Evolutionary conservation across 2,797 vertebrate genomes (phyloP).

Genomic region (Myiothlypis chrysogaster): DNA sequence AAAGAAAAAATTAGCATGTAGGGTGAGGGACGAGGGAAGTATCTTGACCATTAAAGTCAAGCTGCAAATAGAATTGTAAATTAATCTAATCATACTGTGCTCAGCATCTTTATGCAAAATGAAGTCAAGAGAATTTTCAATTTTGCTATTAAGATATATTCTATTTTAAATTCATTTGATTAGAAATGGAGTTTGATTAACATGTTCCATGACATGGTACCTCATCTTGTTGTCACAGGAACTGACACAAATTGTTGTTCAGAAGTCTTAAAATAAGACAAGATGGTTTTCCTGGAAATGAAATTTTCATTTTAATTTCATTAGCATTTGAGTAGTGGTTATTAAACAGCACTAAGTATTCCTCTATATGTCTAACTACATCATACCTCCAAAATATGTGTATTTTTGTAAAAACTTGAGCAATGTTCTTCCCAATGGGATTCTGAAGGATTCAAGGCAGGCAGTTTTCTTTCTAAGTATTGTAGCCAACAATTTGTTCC

Average conservation of each 20-base stretch:
- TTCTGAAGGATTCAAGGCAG: neutral
- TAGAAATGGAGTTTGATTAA: neutral
- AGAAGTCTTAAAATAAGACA: neutral
- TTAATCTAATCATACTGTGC: neutral
- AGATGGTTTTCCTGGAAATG: neutral
- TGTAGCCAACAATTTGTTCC: neutral
- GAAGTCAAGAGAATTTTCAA: neutral
- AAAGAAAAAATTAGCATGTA: neutral
- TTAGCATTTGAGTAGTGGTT: neutral
- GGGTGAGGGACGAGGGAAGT: fast-evolving
- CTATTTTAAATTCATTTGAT: neutral
- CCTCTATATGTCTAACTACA: neutral
- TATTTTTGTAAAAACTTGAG: neutral
- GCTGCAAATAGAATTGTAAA: neutral
- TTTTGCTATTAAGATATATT: neutral
- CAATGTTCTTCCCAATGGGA: neutral
- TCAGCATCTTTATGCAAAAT: neutral
- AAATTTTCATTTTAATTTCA: neutral
- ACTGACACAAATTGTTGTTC: neutral
- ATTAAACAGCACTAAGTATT: neutral
- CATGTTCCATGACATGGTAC: neutral
- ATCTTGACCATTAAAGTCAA: neutral
- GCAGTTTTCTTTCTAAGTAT: neutral
- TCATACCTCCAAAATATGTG: neutral
- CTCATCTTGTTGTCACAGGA: neutral